Percentiles rank a stretch among this genome's conserved stretches.
phyloP scores from a whole-genome alignment of 1,140 invertebrate species.

The Heliconius congener region DNA sequence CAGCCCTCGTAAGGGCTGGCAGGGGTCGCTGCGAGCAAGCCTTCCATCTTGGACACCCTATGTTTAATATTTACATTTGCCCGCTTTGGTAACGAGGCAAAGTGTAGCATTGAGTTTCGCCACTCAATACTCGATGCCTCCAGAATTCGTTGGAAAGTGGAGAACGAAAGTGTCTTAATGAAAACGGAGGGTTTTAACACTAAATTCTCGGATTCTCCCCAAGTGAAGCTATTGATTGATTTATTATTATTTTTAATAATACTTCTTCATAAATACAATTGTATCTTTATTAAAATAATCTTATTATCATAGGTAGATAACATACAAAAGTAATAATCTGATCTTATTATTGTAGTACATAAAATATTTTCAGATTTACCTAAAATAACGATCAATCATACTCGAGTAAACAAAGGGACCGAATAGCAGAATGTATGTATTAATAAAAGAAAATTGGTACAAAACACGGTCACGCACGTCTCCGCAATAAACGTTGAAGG shows the following conservation, averaged over 20 bases:
- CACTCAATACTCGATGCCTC: too few relatives aligned
- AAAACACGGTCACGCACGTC: slow-evolving; percentile 17
- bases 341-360: not conserved
- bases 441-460: slow-evolving; percentile 16
- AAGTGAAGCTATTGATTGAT: too few relatives aligned
- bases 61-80: too few relatives aligned
- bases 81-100: too few relatives aligned
- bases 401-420: not conserved
- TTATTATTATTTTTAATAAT: not conserved
- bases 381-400: not conserved
- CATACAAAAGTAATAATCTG: not conserved
- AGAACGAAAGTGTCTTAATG: too few relatives aligned
- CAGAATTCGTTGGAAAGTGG: too few relatives aligned
- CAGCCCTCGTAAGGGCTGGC: too few relatives aligned
- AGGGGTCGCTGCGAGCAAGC: too few relatives aligned
- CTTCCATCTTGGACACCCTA: too few relatives aligned
- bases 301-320: not conserved
- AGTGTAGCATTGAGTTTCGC: too few relatives aligned
- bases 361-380: not conserved
- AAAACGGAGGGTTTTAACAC: too few relatives aligned
- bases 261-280: not conserved
- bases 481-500: not conserved
- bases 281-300: not conserved
- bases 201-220: too few relatives aligned
- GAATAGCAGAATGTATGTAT: not conserved